A percentile compares a stretch with the other conserved stretches of the same genome.
Conservation (phyloP, 2,888 invertebrate genomes). For the Amiota mariae region DNA sequence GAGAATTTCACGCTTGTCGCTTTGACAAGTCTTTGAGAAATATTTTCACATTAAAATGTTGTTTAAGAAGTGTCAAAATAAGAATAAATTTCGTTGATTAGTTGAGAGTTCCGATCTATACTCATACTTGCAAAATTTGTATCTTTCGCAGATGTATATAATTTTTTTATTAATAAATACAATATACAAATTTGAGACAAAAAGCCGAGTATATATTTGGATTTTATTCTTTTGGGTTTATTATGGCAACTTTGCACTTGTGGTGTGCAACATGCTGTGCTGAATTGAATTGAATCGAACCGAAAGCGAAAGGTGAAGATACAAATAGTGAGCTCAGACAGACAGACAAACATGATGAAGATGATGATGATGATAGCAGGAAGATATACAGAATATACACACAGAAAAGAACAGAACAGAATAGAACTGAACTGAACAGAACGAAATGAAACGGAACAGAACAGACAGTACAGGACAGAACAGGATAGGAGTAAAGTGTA, state of each 20-base stretch:
- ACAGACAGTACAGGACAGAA: too few species aligned
- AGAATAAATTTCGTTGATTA: constrained; percentile 60
- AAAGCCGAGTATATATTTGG: neutral
- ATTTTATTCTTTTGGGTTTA: constrained; percentile 17
- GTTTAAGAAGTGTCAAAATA: constrained; percentile 64
- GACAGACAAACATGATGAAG: too few species aligned
- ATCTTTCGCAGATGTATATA: too few species aligned
- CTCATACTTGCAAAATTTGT: too few species aligned
- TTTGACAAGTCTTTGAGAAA: constrained; percentile 57
- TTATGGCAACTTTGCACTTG: constrained; percentile 39
- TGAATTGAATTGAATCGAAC: constrained; percentile 1
- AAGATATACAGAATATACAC: too few species aligned
- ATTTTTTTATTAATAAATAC: too few species aligned
- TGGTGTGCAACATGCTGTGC: constrained; percentile 21
- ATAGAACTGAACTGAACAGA: too few species aligned
- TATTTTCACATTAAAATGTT: constrained; percentile 57
- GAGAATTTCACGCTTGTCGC: constrained; percentile 39
- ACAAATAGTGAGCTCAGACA: too few species aligned
- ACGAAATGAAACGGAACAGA: too few species aligned
- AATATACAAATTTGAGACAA: constrained; percentile 32
- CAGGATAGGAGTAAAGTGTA: too few species aligned
- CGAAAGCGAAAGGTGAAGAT: neutral
- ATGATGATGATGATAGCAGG: too few species aligned
- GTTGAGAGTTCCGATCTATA: constrained; percentile 12
- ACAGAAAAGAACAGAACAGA: too few species aligned